A percentile compares a stretch with the other conserved stretches of the same genome.
These are phyloP conservation scores for Nomada hirtipes DNA, from an alignment of 2,888 invertebrate species.

Conservation along the genomic window DNA sequence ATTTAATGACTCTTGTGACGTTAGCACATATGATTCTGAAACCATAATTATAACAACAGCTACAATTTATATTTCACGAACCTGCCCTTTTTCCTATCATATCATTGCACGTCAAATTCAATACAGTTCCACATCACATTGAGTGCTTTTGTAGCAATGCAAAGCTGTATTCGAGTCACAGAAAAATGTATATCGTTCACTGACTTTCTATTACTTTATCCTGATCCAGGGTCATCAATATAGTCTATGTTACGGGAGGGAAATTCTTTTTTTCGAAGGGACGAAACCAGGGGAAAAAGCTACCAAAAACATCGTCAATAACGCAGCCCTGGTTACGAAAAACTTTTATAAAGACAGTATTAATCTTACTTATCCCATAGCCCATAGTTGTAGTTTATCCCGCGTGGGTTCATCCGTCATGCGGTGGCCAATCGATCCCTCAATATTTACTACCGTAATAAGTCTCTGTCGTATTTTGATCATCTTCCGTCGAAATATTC, in stretches of 20 bases:
- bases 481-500: background rate
- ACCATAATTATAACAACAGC: background rate
- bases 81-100: background rate
- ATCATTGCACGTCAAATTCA: background rate
- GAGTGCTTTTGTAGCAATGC: background rate
- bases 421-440: slow-evolving; percentile 53
- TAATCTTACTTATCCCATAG: slow-evolving; percentile 66
- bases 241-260: slow-evolving; percentile 27
- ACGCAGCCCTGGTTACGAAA: slow-evolving; percentile 46
- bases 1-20: too few species aligned
- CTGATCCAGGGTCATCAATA: background rate
- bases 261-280: background rate
- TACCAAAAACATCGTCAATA: slow-evolving; percentile 17
- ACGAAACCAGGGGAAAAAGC: background rate
- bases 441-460: slow-evolving; percentile 27
- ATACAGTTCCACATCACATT: background rate
- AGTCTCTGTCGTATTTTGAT: background rate
- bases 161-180: background rate
- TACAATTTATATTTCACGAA: background rate
- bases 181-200: slow-evolving; percentile 8
- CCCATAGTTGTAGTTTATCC: slow-evolving; percentile 33
- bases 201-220: slow-evolving; percentile 4
- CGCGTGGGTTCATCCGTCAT: slow-evolving; percentile 58
- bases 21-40: too few species aligned
- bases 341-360: slow-evolving; percentile 59